Conservation (phyloP, 2,797 vertebrate genomes). For the Microtus californicus region DNA sequence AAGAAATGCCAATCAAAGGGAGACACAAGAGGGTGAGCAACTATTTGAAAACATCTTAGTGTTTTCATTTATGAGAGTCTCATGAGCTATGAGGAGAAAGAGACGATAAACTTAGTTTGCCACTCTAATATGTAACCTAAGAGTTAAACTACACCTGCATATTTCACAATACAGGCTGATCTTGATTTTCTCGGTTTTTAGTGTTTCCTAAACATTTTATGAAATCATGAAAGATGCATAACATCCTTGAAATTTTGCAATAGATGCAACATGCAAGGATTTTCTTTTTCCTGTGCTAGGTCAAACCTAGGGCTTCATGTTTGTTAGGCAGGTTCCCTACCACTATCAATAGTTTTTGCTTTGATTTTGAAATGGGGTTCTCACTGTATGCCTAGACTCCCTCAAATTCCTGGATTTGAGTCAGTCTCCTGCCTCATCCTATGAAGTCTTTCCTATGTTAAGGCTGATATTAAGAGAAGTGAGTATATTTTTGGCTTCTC, state of each 20-base stretch:
- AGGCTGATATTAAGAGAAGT: constrained; percentile 40
- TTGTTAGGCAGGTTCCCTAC: neutral
- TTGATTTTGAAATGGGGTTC: neutral
- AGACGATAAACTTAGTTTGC: constrained; percentile 6
- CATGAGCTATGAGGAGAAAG: neutral
- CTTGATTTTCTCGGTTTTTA: constrained; percentile 41
- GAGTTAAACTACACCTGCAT: constrained; percentile 1
- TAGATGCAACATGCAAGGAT: neutral
- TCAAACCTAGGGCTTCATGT: neutral
- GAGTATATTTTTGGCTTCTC: constrained; percentile 29
- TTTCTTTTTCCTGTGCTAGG: constrained; percentile 34
- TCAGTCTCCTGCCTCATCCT: neutral
- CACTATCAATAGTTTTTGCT: too few species aligned
- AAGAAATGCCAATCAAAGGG: constrained; percentile 59
- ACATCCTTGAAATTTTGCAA: constrained; percentile 18
- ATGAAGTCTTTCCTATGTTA: constrained; percentile 25
- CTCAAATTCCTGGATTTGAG: neutral
- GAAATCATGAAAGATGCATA: constrained; percentile 33
- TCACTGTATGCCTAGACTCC: neutral
- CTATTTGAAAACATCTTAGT: constrained; percentile 55
- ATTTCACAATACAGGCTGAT: constrained; percentile 12
- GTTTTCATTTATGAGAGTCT: constrained; percentile 9
- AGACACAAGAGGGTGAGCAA: neutral
- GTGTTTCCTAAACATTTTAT: neutral
- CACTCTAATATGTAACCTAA: constrained; percentile 60